Conservation (phyloP, 92 coral and sea anemone genomes). For the Bergia sp. region DNA sequence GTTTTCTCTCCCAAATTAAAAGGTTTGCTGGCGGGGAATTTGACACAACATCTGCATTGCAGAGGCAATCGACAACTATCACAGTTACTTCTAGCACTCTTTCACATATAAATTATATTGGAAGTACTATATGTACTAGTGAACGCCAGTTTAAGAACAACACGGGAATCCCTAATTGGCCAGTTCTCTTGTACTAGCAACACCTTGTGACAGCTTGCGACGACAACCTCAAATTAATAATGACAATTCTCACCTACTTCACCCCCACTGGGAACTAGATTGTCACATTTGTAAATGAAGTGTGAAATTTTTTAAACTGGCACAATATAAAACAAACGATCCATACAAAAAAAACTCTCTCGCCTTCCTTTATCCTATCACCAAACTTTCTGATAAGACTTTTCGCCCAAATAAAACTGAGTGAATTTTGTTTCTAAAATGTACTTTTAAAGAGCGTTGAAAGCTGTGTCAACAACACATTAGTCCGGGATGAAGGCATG, state of each 20-base stretch:
- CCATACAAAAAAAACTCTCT: background rate
- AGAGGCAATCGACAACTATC: background rate
- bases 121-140: conserved; percentile 5
- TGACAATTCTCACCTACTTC: conserved; percentile 45
- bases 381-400: background rate
- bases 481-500: background rate
- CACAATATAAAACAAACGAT: background rate
- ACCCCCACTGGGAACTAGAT: conserved; percentile 40
- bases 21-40: conserved; percentile 6
- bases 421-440: too few species aligned
- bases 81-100: conserved; percentile 18
- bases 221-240: conserved; percentile 31
- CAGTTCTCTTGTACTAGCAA: background rate
- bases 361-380: background rate
- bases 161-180: conserved; percentile 9
- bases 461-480: background rate
- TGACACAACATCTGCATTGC: background rate
- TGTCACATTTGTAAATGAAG: conserved; percentile 20
- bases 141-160: background rate
- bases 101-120: conserved; percentile 25
- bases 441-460: background rate
- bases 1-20: background rate
- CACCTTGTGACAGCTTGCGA: conserved; percentile 19
- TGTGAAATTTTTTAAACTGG: background rate
- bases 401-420: too few species aligned